Base-by-base conservation (phyloP, 2,888 invertebrate species). In the Mythimna vitellina region DNA sequence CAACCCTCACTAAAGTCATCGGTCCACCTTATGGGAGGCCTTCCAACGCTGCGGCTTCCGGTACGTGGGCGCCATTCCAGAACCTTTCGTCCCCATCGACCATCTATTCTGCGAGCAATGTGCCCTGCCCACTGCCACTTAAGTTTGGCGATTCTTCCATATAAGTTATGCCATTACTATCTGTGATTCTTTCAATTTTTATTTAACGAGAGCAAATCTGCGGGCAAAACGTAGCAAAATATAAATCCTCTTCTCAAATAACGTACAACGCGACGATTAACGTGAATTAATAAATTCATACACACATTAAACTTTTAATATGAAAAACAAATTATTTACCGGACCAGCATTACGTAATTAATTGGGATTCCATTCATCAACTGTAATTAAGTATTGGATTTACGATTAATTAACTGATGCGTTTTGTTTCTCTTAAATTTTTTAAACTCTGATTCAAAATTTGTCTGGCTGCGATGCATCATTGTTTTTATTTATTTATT, bases 361-460 rank as follows among this genome's bases (percentile, higher is more conserved):
- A 81, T 76, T 61, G 60, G 69, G 22, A 61, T 81, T 53, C 56
- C 56, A 78, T 76, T 81, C 81, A 81, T 76, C 70, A 64, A 46
- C 56, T 14, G 25, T 81, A 76, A 81, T 78, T 60, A 76, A 64
- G 77, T 68, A 65, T 69, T 53, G 70, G 64, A 69, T 81, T 53
- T 65, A 56, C 42, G 64, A 56, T 76, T 61, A 61, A 81, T 69
- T 64, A 68, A 68, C 29, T 10, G 63, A 81, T 68, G 58, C 29
- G 20, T 57, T 65, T 70, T 76, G 14, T 70, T 49, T 22, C 42
- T 79, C 32, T 42, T 65, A 25, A 5, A 29, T 56, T 32, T 62
- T 56, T 51, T 3, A 10, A 5, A 17, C 12, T 35, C 8, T 53
- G 14, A 56, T 42, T 25, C 3, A 12, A 20, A 51, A n/a, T 25